phyloP scores from a whole-genome alignment of 2,113 vertebrate genomes.

The Platysternon megacephalum region DNA sequence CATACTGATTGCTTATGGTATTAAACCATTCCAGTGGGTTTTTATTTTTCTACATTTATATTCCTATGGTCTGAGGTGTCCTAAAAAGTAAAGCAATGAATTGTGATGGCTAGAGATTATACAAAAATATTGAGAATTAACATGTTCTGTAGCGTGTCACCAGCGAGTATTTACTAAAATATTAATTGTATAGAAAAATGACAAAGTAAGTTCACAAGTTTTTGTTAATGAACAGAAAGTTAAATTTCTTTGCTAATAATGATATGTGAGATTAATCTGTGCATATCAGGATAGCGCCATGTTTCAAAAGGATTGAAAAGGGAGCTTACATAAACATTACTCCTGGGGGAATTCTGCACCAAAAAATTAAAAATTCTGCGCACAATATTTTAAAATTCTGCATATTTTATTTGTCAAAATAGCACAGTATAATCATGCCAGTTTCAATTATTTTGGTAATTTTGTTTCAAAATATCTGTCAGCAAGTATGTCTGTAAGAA shows the following conservation, averaged over 20 bases:
- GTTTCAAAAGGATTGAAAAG: neutral
- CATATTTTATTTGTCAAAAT: no score
- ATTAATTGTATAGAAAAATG: neutral
- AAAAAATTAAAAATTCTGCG: no score
- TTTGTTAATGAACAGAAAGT: neutral
- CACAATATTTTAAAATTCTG: no score
- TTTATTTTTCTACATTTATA: neutral
- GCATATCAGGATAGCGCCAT: neutral
- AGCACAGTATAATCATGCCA: no score
- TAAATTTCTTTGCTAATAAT: neutral
- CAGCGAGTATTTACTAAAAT: neutral
- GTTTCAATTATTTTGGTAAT: no score
- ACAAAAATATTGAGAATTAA: neutral
- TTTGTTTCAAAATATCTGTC: no score
- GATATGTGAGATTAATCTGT: neutral
- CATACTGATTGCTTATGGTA: neutral
- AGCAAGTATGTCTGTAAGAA: no score
- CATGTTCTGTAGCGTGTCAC: neutral
- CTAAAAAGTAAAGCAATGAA: neutral
- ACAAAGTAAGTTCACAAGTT: neutral
- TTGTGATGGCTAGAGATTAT: neutral
- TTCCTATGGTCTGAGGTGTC: neutral
- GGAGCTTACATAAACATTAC: neutral
- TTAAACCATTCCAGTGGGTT: neutral
- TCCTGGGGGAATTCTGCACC: no score